Conservation (phyloP, 2,113 vertebrate species). For the Nettapus auritus region DNA sequence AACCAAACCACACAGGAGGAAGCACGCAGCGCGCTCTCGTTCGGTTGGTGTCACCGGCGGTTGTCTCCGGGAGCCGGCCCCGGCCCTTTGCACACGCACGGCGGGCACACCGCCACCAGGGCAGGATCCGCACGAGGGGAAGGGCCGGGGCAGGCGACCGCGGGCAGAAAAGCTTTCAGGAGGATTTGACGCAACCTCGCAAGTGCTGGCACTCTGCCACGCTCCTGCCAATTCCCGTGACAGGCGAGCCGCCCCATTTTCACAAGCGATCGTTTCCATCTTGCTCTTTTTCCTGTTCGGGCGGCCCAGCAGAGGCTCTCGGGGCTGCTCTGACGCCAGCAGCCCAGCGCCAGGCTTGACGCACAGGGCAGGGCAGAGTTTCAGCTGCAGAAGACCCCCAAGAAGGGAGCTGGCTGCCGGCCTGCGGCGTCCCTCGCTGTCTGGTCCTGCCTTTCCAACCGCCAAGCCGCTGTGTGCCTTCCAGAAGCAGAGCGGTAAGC, state of each 20-base stretch:
- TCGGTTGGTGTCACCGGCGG: neutral
- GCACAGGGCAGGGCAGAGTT: neutral
- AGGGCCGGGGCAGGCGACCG: neutral
- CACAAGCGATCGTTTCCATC: neutral
- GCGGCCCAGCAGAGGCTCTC: neutral
- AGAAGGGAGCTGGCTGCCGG: fast-evolving
- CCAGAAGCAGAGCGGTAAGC: neutral
- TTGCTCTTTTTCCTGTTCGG: neutral
- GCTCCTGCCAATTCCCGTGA: no score
- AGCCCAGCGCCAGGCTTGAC: neutral
- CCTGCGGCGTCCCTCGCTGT: neutral
- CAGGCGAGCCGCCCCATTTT: neutral
- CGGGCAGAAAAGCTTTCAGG: neutral
- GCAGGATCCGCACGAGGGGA: neutral
- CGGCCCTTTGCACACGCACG: fast-evolving
- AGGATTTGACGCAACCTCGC: neutral
- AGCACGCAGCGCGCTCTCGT: fast-evolving
- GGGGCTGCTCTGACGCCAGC: neutral
- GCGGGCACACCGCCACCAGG: fast-evolving
- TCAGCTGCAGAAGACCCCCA: neutral
- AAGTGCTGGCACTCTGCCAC: neutral
- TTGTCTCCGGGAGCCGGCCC: neutral
- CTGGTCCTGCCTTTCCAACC: neutral
- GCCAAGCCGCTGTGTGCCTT: neutral
- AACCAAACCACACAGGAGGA: neutral